Conservation (phyloP, 2,113 vertebrate species). For the Oreochromis tanganicae region DNA sequence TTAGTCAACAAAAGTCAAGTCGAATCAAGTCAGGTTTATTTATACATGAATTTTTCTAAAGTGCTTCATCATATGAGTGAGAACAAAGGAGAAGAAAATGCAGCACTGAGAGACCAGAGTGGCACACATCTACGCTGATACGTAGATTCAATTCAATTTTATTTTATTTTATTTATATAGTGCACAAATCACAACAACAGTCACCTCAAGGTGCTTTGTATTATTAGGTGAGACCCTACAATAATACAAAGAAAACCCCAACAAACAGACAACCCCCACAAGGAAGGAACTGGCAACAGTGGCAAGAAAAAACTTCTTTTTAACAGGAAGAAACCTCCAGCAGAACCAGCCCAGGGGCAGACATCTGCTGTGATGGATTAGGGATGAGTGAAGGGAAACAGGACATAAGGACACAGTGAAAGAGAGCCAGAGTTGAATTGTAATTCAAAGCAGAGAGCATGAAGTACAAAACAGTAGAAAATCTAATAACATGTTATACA, state of each 20-base stretch:
- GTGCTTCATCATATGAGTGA: neutral
- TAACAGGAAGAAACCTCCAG: neutral
- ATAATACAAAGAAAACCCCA: neutral
- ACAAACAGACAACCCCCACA: neutral
- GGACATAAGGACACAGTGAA: neutral
- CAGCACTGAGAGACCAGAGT: neutral
- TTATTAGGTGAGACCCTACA: neutral
- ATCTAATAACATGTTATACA: slow-evolving; percentile 17
- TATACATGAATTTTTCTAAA: neutral
- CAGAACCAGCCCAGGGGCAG: neutral
- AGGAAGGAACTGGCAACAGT: neutral
- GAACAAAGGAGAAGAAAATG: neutral
- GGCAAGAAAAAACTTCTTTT: neutral
- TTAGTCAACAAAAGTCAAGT: slow-evolving; percentile 27
- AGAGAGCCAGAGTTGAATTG: neutral
- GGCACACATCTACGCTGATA: neutral
- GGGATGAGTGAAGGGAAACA: neutral
- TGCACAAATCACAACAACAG: neutral
- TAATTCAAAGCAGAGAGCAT: neutral
- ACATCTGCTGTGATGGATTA: neutral
- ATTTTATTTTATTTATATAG: neutral
- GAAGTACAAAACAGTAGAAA: neutral
- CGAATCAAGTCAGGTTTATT: slow-evolving; percentile 23
- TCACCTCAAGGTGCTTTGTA: neutral
- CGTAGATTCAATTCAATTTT: neutral